Evolutionary conservation across 2,888 invertebrate species (phyloP).

Genomic region (Hypercompe scribonia): DNA sequence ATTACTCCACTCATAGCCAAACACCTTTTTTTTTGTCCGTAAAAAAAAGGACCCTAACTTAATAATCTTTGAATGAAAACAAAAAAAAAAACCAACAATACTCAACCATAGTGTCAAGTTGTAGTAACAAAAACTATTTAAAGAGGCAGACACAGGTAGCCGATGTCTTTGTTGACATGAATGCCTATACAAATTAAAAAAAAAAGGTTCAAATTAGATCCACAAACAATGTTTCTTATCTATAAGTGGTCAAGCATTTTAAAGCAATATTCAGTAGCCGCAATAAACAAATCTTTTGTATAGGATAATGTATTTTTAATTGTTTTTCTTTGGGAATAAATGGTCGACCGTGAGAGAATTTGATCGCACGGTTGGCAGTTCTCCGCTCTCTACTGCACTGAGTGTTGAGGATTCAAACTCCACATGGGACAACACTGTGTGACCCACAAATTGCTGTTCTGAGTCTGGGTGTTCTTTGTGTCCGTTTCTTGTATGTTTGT

Average conservation of each 20-base stretch:
- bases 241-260: background rate
- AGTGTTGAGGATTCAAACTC: no score
- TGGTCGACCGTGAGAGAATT: background rate
- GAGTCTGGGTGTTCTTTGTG: no score
- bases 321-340: background rate
- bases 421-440: no score
- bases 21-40: no score
- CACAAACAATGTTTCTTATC: background rate
- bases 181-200: background rate
- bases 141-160: background rate
- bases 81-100: background rate
- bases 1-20: no score
- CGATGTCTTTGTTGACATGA: background rate
- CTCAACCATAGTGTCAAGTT: background rate
- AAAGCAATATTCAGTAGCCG: background rate
- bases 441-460: no score
- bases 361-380: no score
- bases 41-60: no score
- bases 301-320: background rate
- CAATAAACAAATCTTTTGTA: background rate
- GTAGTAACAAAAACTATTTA: background rate
- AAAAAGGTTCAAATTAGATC: background rate
- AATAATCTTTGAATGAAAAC: background rate
- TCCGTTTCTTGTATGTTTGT: no score
- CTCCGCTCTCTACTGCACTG: no score